Base-by-base conservation (phyloP, 2,797 vertebrate species). In the Crax fasciolata region DNA sequence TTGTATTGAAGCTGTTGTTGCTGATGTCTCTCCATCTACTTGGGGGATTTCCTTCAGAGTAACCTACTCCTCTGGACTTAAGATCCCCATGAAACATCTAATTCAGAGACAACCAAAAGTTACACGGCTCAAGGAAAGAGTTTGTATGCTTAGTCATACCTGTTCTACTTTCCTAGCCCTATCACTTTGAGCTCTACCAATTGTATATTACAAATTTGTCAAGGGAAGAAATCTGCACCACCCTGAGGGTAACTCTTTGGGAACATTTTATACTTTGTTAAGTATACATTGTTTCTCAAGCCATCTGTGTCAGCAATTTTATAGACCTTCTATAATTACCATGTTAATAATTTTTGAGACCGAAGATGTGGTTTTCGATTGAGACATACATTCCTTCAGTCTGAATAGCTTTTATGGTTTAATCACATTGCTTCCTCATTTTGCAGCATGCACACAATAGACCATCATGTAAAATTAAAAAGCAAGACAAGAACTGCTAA, bases 401-500 rank as follows among this genome's bases (percentile, higher is more conserved):
- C 77, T 83, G 66, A 18, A 71, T 77, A 68, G 44, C 30, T n/a
- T 87, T 93, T 94, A 66, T 30, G 55, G 55, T 61, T 90, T 81
- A 87, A 94, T 90, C 77, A 94, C 52, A 59, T 79, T n/a, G 39
- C 51, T 91, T 88, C 70, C 72, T 94, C 6, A 6, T 93, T 96
- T 84, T 90, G 63, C 1, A 0, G 38, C 67, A 84, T 78, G 55
- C 55, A 84, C 67, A 78, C 59, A 86, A 87, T 81, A 54, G 5
- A 73, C 14, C 44, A 75, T 76, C 94, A 96, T 51, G 20, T 63
- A 72, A 91, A 92, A 95, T 81, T 62, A 88, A 86, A 94, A 89
- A 76, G 43, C 52, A 66, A 84, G 70, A 51, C 43, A 90, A 90
- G 76, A 84, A 20, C 27, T 72, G 43, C n/a, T 84, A 70, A 70